Evolutionary conservation across 2,888 invertebrate genomes (phyloP), one percentile per base, ranked within the genome.

Genomic region (Caenorhabditis sulstoni): DNA sequence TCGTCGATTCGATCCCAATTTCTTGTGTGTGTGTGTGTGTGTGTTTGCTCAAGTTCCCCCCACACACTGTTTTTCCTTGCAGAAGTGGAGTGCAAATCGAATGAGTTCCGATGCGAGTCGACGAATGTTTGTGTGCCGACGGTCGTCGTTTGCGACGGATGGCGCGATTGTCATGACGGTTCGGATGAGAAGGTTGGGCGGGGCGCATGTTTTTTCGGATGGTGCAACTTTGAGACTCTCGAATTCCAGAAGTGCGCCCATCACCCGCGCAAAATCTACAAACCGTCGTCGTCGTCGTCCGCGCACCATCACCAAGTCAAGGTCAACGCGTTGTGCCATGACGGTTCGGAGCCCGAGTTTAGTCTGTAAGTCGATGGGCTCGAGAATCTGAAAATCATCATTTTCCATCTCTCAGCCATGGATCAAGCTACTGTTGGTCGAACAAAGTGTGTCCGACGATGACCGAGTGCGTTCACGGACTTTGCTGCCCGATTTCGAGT

Each of bases 341-440:
- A 89, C 76, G 88, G 88, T 12, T 70, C 82, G 2, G 59, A 81
- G 18, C 89, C 90, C 4, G 88, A 90, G 55, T 89, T 83, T 79
- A 85, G 85, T 65, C 64, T 88, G 87, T 87, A 45, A 76, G 87
- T 64, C 37, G n/a, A n/a, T n/a, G n/a, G n/a, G n/a, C 37, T 37
- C 7, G 3, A 18, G 14, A 20, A 57, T 20, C 76, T 41, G 14
- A 8, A 16, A 41, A 39, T 50, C n/a, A n/a, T n/a, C n/a, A n/a
- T n/a, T n/a, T n/a, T n/a, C n/a, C n/a, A n/a, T n/a, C n/a, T n/a
- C n/a, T 79, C 77, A 87, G 87, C 9, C 89, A 90, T 62, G 90
- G 90, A 20, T 85, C 86, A 23, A 85, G 85, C 4, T 90, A 90
- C 58, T 90, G 90, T 73, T 90, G 90, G 88, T 82, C 85, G 20